Evolutionary conservation across 2,888 invertebrate genomes (phyloP).

Genomic region (Lepidonotus clava): DNA sequence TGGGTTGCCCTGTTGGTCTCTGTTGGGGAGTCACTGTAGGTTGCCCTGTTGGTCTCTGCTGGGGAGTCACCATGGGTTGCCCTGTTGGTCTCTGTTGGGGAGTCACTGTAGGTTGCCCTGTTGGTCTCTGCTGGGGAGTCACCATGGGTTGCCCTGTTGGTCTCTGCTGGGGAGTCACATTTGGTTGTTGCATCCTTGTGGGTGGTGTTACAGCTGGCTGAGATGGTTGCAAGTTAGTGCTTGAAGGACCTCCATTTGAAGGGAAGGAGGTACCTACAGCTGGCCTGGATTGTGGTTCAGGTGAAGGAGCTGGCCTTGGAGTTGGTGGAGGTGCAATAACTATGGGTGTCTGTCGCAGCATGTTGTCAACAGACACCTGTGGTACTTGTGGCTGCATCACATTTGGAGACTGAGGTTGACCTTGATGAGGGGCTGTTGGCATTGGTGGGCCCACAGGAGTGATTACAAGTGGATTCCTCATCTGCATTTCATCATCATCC

Average conservation of each 20-base stretch:
- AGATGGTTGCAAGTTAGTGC: background rate
- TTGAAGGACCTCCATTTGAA: background rate
- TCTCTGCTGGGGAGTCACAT: no score
- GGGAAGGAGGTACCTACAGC: background rate
- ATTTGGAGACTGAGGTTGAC: background rate
- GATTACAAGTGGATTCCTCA: background rate
- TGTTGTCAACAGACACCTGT: background rate
- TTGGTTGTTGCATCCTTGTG: background rate
- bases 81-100: no score
- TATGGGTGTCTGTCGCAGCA: background rate
- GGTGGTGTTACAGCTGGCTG: background rate
- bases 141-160: no score
- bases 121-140: no score
- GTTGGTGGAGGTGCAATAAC: constrained; percentile 46
- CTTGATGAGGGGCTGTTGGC: background rate
- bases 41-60: no score
- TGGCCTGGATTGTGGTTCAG: background rate
- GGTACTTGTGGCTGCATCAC: background rate
- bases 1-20: no score
- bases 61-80: no score
- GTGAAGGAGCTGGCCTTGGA: constrained; percentile 12
- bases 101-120: no score
- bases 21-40: no score
- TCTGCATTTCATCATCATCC: background rate
- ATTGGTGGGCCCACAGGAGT: background rate